Evolutionary conservation across 2,797 vertebrate genomes (phyloP).

Genomic region (Eleutherodactylus coqui): DNA sequence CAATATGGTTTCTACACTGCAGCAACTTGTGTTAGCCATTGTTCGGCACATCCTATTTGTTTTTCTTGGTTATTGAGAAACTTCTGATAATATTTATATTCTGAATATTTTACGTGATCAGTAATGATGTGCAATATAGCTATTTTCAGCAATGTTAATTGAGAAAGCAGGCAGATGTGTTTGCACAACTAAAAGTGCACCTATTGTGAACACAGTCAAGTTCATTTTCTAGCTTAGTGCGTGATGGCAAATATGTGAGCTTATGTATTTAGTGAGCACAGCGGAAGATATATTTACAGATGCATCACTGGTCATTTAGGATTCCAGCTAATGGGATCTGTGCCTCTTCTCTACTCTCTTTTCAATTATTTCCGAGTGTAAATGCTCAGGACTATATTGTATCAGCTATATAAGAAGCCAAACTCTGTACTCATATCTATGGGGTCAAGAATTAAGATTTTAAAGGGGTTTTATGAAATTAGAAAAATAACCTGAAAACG

Average conservation of each 20-base stretch:
- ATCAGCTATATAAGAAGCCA: no score
- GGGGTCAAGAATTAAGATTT: no score
- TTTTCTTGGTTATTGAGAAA: neutral
- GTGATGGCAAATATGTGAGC: neutral
- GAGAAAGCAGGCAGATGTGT: neutral
- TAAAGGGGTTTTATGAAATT: no score
- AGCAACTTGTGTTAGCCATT: neutral
- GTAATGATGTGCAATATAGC: neutral
- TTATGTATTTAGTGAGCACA: neutral
- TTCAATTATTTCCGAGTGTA: neutral
- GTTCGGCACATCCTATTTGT: neutral
- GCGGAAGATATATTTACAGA: neutral
- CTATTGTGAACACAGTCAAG: neutral
- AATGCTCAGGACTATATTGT: neutral
- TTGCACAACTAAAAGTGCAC: neutral
- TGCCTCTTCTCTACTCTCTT: neutral
- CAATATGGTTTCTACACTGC: neutral
- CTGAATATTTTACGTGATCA: neutral
- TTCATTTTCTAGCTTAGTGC: neutral
- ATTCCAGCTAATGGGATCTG: neutral
- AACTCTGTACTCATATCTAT: no score
- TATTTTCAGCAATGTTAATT: neutral
- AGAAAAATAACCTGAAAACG: no score
- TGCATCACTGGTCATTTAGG: conserved; percentile 17
- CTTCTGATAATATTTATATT: neutral